phyloP scores from a whole-genome alignment of 2,113 vertebrate genomes.

The Chunga burmeisteri region DNA sequence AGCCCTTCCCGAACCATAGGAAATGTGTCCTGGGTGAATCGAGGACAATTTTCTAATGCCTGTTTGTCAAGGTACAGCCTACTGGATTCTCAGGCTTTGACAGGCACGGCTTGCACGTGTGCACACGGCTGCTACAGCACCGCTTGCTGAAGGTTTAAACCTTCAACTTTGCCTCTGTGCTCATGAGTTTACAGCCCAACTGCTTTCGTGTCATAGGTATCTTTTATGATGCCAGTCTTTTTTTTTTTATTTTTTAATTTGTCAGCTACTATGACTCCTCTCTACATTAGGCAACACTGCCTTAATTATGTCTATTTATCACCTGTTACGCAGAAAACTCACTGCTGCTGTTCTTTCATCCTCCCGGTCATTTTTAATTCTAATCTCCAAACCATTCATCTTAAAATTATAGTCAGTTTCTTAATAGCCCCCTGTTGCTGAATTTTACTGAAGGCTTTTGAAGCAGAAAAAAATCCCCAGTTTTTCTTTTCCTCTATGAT shows the following conservation, averaged over 20 bases:
- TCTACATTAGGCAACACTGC: not conserved
- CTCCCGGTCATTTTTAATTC: not conserved
- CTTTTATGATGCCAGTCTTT: not conserved
- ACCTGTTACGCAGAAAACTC: not conserved
- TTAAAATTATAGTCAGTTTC: not conserved
- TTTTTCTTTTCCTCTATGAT: not conserved
- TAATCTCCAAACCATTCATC: not conserved
- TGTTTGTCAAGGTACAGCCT: not conserved
- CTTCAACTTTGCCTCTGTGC: not conserved
- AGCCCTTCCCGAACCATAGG: not conserved
- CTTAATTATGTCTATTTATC: not conserved
- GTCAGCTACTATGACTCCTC: not conserved
- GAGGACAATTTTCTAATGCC: not conserved
- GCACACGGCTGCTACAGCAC: not conserved
- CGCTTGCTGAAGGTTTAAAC: not conserved
- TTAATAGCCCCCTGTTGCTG: not conserved
- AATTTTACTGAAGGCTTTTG: not conserved
- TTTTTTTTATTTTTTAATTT: not conserved
- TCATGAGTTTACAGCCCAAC: not conserved
- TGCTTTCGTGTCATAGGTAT: not conserved
- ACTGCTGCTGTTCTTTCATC: not conserved
- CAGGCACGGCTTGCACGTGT: not conserved
- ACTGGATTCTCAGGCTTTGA: not conserved
- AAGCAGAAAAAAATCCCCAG: accelerated
- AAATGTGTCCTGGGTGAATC: not conserved